These are phyloP conservation scores for Phocides pigmalion DNA, from an alignment of 1,140 invertebrate genomes.

Conservation along the genomic window DNA sequence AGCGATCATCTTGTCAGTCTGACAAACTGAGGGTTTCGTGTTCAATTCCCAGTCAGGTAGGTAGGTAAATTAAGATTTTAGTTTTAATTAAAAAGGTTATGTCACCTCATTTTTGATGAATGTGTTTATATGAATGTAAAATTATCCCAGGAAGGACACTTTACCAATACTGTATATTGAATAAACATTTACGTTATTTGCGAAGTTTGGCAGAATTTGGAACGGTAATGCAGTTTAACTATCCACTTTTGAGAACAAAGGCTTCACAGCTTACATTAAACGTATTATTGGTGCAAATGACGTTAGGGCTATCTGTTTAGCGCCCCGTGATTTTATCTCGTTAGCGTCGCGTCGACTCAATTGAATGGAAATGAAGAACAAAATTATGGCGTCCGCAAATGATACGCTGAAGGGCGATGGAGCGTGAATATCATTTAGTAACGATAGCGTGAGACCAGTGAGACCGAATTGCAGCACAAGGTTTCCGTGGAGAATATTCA, in stretches of 20 bases:
- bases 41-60: too few species aligned
- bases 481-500: too few species aligned
- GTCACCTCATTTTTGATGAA: too few species aligned
- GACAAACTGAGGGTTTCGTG: too few species aligned
- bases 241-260: not conserved
- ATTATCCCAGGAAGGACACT: not conserved
- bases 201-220: too few species aligned
- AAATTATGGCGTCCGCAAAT: not conserved
- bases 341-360: not conserved
- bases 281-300: not conserved
- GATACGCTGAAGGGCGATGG: not conserved
- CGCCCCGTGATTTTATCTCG: slow-evolving; percentile 1
- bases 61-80: too few species aligned
- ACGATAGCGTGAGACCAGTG: not conserved
- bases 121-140: too few species aligned
- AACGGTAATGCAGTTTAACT: not conserved
- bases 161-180: not conserved
- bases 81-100: too few species aligned
- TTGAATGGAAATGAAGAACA: slow-evolving; percentile 5
- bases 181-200: not conserved
- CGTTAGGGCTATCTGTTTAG: not conserved
- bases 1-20: too few species aligned
- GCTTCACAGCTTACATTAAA: not conserved
- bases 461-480: too few species aligned
- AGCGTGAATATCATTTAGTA: not conserved